These are phyloP conservation scores for Cyclina sinensis DNA, from an alignment of 1,140 invertebrate species.

Conservation along the genomic window DNA sequence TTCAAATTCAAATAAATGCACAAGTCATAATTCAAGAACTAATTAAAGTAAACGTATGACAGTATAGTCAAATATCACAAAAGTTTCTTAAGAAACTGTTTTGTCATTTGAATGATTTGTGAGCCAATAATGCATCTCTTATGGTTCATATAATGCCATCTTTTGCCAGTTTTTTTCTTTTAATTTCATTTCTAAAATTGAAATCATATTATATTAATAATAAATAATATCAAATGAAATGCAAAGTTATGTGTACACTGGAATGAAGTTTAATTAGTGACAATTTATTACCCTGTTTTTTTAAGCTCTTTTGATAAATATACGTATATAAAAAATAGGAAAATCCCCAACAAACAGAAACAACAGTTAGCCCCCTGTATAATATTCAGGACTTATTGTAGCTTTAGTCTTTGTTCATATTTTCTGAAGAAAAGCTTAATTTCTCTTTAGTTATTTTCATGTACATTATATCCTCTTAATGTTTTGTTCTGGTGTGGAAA, in stretches of 20 bases:
- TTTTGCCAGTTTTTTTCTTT: neutral
- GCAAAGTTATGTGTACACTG: neutral
- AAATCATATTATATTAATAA: constrained; percentile 4
- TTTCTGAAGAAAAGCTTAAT: no score
- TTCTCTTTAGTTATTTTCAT: no score
- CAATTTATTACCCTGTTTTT: no score
- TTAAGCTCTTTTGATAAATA: no score
- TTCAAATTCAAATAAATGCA: constrained; percentile 17
- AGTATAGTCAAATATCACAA: neutral
- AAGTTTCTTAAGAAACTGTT: neutral
- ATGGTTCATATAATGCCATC: constrained; percentile 9
- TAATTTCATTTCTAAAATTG: constrained; percentile 17
- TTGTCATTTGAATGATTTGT: constrained; percentile 25
- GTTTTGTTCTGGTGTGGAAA: no score
- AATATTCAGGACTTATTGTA: no score
- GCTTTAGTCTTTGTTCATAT: no score
- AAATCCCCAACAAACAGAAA: no score
- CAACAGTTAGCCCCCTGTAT: no score
- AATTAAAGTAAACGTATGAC: constrained; percentile 7
- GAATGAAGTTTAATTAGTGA: neutral
- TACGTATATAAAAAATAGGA: no score
- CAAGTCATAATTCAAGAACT: constrained; percentile 10
- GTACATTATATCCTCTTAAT: no score
- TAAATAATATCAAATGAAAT: neutral
- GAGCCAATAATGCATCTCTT: constrained; percentile 15